Conservation (phyloP, 2,113 vertebrate species). For the Lampris incognitus region DNA sequence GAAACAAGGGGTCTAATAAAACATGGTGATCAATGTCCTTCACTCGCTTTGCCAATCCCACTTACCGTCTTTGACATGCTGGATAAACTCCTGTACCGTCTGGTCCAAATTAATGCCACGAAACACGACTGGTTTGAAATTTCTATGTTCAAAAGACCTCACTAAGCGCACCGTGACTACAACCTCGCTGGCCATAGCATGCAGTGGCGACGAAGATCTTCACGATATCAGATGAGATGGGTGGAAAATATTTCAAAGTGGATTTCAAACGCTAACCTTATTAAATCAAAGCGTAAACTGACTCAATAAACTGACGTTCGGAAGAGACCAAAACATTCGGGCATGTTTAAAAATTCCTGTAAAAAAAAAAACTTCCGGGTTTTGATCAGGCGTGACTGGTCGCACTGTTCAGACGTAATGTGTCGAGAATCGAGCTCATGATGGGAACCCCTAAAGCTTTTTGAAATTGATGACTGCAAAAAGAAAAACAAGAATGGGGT, state of each 20-base stretch:
- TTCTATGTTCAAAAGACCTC: constrained; percentile 91
- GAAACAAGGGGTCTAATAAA: neutral
- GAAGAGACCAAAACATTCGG: neutral
- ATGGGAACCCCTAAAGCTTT: neutral
- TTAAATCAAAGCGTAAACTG: neutral
- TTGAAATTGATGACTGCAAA: too few relatives aligned
- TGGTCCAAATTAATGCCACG: constrained; percentile 84
- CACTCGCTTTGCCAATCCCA: neutral
- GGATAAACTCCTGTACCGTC: constrained; percentile 87
- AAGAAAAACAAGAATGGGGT: neutral
- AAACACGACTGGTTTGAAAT: constrained; percentile 90
- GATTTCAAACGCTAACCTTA: neutral
- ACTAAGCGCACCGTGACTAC: constrained; percentile 92
- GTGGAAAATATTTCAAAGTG: neutral
- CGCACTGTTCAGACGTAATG: constrained; percentile 1
- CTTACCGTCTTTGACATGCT: constrained; percentile 85
- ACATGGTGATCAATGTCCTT: neutral
- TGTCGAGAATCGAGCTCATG: neutral
- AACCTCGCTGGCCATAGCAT: constrained; percentile 77
- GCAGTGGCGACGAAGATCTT: too few relatives aligned
- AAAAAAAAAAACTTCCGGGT: neutral
- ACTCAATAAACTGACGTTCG: neutral
- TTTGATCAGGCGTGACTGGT: constrained; percentile 25
- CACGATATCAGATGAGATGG: neutral
- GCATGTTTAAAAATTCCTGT: neutral